These are phyloP conservation scores for Fissipunctia ypsillon DNA, from an alignment of 2,888 invertebrate species.

Conservation along the genomic window DNA sequence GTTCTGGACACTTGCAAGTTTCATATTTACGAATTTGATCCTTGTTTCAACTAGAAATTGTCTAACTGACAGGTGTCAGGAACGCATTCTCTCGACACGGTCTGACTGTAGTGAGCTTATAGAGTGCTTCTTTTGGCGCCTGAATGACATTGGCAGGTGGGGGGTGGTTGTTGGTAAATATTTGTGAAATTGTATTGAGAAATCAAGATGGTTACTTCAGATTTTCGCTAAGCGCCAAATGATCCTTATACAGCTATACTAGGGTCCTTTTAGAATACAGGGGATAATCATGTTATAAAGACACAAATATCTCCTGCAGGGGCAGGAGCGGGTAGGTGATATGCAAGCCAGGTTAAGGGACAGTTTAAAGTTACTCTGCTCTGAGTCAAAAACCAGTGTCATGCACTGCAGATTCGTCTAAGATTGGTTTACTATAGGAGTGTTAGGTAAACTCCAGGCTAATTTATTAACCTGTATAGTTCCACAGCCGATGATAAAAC, in stretches of 20 bases:
- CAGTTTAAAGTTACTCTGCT: no score
- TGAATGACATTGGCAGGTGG: no score
- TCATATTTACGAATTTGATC: no score
- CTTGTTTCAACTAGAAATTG: no score
- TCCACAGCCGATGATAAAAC: constrained; percentile 16
- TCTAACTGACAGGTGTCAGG: no score
- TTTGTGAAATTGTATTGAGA: constrained; percentile 2
- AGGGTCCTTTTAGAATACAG: not conserved
- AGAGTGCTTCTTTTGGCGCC: no score
- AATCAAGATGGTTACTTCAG: not conserved
- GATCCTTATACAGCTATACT: not conserved
- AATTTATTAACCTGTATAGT: not conserved
- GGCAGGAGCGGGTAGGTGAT: not conserved
- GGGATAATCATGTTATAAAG: not conserved
- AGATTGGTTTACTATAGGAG: not conserved
- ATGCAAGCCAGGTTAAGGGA: not conserved
- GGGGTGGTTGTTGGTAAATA: not conserved
- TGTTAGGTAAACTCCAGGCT: not conserved
- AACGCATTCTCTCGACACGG: no score
- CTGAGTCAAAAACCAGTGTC: not conserved
- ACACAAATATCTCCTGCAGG: not conserved
- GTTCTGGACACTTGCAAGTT: no score
- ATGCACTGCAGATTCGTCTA: not conserved
- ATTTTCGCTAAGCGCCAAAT: not conserved
- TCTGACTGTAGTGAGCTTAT: no score